phyloP scores from a whole-genome alignment of 2,113 vertebrate species.

The Galeopterus variegatus region DNA sequence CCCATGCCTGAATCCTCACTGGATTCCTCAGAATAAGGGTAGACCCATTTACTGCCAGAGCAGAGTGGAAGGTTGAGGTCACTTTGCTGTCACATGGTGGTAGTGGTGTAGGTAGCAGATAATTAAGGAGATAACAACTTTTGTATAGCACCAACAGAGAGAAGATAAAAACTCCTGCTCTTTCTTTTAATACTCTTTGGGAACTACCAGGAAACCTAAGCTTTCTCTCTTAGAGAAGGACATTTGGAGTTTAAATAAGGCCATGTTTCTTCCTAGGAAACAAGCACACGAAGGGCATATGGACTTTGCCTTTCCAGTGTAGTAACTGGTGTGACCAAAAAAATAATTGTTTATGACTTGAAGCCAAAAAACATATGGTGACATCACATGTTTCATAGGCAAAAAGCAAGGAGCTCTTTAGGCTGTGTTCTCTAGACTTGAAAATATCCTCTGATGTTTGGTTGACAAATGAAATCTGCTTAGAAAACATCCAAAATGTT shows the following conservation, averaged over 20 bases:
- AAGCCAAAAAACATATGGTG: constrained; percentile 41
- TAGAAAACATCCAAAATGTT: constrained; percentile 39
- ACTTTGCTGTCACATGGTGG: not conserved
- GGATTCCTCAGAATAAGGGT: not conserved
- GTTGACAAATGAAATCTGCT: constrained; percentile 50
- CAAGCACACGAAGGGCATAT: not conserved
- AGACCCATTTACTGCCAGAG: not conserved
- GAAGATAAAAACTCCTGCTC: not conserved
- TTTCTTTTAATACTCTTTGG: not conserved
- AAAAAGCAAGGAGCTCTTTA: constrained; percentile 56
- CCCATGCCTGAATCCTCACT: not conserved
- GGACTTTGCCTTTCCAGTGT: not conserved
- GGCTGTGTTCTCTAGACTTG: constrained; percentile 12
- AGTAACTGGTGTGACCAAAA: not conserved
- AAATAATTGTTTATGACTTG: not conserved
- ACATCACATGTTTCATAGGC: constrained; percentile 60
- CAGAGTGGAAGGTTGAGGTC: not conserved
- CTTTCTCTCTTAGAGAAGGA: constrained; percentile 31
- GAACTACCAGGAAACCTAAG: not conserved
- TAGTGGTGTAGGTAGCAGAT: not conserved
- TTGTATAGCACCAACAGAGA: not conserved
- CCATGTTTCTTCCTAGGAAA: constrained; percentile 51
- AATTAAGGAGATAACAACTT: not conserved
- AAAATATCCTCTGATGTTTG: constrained; percentile 53
- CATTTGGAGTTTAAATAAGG: constrained; percentile 30